Conservation (phyloP, 2,888 invertebrate species). For the Creontiades dilutus region DNA sequence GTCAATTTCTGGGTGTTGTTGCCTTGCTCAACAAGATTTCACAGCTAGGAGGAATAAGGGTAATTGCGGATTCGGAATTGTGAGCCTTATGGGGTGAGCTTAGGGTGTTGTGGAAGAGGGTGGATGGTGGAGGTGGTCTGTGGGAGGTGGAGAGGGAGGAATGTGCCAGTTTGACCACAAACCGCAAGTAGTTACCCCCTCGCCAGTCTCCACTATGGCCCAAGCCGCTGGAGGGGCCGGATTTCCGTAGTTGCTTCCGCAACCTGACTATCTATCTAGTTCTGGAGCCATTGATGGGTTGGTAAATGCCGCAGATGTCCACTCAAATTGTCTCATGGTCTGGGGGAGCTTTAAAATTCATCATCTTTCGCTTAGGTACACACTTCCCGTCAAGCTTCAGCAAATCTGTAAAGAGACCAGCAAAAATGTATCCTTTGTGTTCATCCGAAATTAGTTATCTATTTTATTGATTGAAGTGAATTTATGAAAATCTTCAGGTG, state of each 20-base stretch:
- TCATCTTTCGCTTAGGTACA: no score
- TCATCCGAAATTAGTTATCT: no score
- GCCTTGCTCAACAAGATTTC: not conserved
- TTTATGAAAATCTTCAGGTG: no score
- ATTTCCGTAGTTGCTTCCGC: not conserved
- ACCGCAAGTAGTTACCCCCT: conserved; percentile 30
- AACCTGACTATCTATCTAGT: no score
- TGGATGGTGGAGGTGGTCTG: not conserved
- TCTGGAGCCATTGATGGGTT: no score
- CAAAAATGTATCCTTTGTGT: no score
- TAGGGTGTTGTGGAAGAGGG: not conserved
- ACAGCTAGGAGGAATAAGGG: not conserved
- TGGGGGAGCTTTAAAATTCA: no score
- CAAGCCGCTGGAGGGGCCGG: not conserved
- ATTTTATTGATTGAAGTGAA: no score
- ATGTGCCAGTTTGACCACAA: conserved; percentile 30
- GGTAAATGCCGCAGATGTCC: no score
- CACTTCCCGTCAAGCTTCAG: no score
- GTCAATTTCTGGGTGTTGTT: not conserved
- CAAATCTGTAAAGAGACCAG: no score
- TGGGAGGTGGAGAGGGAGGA: not conserved
- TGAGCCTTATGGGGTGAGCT: not conserved
- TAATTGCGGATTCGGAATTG: conserved; percentile 8
- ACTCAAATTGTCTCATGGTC: no score
- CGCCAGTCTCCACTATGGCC: not conserved